A percentile compares a stretch with the other conserved stretches of the same genome.
These are phyloP conservation scores for Zaprionus capensis DNA, from an alignment of 1,140 invertebrate genomes.

Conservation along the genomic window DNA sequence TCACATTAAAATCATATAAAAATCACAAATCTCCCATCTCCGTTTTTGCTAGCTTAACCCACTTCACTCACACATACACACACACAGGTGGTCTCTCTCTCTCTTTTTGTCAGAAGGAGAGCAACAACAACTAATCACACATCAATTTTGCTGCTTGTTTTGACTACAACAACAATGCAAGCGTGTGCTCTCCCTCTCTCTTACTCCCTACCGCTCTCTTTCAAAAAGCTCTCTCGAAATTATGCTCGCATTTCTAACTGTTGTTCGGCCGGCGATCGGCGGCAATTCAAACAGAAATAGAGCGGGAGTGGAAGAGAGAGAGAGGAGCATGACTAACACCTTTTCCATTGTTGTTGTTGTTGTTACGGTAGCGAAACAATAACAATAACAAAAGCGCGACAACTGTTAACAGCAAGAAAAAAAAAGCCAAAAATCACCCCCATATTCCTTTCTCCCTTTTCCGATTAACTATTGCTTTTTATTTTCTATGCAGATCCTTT, in stretches of 20 bases:
- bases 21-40: slow-evolving; percentile 62
- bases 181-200: slow-evolving; percentile 21
- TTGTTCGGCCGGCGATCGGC: slow-evolving; percentile 72
- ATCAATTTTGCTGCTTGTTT: slow-evolving; percentile 77
- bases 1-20: slow-evolving; percentile 63
- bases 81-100: slow-evolving; percentile 2
- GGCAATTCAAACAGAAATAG: slow-evolving; percentile 63
- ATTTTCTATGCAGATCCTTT: too few species aligned
- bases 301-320: slow-evolving; percentile 19
- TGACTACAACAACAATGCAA: slow-evolving; percentile 25
- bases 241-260: slow-evolving; percentile 77
- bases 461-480: too few species aligned
- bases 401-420: slow-evolving; percentile 26
- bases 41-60: slow-evolving; percentile 67
- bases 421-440: slow-evolving; percentile 4
- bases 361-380: slow-evolving; percentile 18
- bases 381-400: slow-evolving; percentile 46
- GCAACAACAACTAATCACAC: slow-evolving; percentile 68
- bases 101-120: slow-evolving; percentile 49
- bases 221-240: slow-evolving; percentile 37
- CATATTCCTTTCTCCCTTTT: too few species aligned
- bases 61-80: slow-evolving; percentile 65
- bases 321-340: slow-evolving; percentile 63
- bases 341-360: slow-evolving; percentile 30
- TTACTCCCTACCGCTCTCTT: slow-evolving; percentile 40